These are phyloP conservation scores for Whitmania pigra DNA, from an alignment of 1,140 invertebrate genomes.

Conservation along the genomic window DNA sequence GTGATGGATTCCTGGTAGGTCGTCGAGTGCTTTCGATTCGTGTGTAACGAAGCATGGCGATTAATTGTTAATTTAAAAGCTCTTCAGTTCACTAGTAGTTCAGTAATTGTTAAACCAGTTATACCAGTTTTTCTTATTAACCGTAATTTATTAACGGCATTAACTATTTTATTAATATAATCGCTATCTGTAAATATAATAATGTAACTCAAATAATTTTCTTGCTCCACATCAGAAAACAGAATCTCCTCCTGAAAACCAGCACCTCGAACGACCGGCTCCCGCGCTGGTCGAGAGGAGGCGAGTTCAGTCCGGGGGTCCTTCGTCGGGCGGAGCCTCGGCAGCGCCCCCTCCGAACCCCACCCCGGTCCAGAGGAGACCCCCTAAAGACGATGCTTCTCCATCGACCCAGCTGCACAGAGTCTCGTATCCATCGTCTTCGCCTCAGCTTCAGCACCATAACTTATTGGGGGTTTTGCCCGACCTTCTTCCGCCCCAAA, in stretches of 20 bases:
- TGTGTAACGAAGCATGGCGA: too few species aligned
- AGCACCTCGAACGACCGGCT: background rate
- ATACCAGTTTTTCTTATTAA: too few species aligned
- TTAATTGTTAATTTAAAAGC: too few species aligned
- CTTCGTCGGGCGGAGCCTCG: background rate
- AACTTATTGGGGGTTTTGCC: slow-evolving; percentile 58
- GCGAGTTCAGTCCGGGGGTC: background rate
- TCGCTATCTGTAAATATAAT: too few species aligned
- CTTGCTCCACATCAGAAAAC: background rate
- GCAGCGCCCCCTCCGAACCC: background rate
- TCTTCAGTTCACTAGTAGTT: too few species aligned
- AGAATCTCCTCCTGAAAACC: background rate
- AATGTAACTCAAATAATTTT: too few species aligned
- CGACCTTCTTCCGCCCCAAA: slow-evolving; percentile 66
- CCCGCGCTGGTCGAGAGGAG: background rate
- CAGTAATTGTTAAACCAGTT: too few species aligned
- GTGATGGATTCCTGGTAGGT: too few species aligned
- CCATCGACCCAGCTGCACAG: background rate
- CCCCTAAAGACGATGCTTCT: background rate
- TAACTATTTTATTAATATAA: too few species aligned
- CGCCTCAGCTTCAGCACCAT: background rate
- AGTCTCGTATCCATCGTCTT: background rate
- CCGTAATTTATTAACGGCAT: too few species aligned
- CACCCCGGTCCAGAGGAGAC: background rate
- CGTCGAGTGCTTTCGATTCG: too few species aligned